Conservation (phyloP, 2,797 vertebrate genomes). For the Gymnothorax reevesii region DNA sequence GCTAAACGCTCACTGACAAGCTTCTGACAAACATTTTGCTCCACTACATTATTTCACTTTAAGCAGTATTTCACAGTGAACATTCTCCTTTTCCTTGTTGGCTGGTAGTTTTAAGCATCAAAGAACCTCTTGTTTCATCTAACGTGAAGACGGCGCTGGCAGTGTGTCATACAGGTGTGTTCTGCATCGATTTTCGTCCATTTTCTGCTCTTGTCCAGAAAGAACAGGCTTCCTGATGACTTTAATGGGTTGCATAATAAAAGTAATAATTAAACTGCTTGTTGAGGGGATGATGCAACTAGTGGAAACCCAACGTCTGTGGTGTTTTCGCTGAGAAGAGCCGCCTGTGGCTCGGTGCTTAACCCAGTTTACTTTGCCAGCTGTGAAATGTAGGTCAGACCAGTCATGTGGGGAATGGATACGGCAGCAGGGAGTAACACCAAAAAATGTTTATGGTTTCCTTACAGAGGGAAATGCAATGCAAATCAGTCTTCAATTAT, state of each 20-base stretch:
- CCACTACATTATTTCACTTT: too few species aligned
- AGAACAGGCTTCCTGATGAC: neutral
- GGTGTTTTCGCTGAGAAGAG: neutral
- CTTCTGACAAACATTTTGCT: neutral
- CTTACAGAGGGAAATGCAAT: constrained; percentile 10
- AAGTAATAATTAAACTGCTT: constrained; percentile 24
- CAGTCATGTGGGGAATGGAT: constrained; percentile 18
- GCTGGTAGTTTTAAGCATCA: too few species aligned
- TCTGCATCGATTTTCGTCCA: neutral
- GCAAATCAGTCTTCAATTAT: constrained; percentile 8
- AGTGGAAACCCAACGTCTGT: constrained; percentile 26
- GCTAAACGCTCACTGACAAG: neutral
- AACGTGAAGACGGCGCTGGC: neutral
- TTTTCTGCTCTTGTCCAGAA: neutral
- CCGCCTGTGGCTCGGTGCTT: constrained; percentile 29
- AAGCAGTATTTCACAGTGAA: neutral
- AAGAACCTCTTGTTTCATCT: neutral
- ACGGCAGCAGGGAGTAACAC: neutral
- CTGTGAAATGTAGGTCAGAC: constrained; percentile 33
- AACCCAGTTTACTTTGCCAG: constrained; percentile 31
- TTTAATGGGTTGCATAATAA: constrained; percentile 29
- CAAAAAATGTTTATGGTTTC: neutral
- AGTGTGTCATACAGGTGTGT: neutral
- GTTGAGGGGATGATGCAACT: constrained; percentile 34
- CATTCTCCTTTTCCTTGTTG: too few species aligned